Evolutionary conservation across 2,888 invertebrate genomes (phyloP).

Genomic region (Ophion ellenae): DNA sequence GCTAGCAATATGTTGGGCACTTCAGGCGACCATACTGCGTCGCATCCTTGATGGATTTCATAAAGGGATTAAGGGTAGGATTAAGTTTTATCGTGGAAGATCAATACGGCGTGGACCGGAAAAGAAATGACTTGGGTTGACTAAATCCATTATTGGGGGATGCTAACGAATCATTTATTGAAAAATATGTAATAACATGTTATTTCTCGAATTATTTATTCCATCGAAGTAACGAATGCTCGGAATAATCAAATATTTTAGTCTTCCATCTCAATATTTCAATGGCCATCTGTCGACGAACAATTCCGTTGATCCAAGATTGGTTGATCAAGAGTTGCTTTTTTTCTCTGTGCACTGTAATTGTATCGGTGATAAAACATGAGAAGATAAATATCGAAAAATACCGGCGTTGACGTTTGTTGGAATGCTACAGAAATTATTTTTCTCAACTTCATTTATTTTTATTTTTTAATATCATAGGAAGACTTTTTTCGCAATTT

Average conservation of each 20-base stretch:
- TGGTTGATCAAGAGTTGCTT: background rate
- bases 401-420: background rate
- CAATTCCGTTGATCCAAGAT: no score
- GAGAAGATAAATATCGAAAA: background rate
- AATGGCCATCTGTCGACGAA: background rate
- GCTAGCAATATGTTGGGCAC: conserved; percentile 19
- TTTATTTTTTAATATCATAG: background rate
- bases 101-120: background rate
- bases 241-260: no score
- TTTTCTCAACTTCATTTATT: background rate
- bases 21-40: conserved; percentile 20
- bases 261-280: no score
- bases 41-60: background rate
- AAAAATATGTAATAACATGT: background rate
- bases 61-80: background rate
- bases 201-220: background rate
- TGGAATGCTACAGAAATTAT: background rate
- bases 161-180: background rate
- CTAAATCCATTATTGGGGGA: no score
- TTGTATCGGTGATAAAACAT: background rate
- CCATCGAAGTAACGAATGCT: background rate
- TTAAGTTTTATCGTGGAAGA: background rate
- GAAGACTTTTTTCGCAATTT: no score
- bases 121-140: background rate
- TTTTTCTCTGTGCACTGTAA: background rate